phyloP scores from a whole-genome alignment of 2,113 vertebrate genomes.

The Tapirus terrestris region DNA sequence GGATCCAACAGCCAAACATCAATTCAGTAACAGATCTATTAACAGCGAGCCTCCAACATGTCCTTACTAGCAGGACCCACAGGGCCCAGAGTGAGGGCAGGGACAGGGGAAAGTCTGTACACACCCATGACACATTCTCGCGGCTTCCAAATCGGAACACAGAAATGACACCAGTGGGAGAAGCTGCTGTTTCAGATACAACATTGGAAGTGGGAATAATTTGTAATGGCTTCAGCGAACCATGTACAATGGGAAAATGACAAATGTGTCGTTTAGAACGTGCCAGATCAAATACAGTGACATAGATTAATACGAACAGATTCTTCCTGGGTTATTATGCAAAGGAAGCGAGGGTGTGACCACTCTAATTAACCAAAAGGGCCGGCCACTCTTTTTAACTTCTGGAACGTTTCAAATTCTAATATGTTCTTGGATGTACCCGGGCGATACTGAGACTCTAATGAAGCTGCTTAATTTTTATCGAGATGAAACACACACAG shows the following conservation, averaged over 20 bases:
- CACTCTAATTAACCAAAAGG: slow-evolving; percentile 46
- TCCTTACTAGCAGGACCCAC: neutral
- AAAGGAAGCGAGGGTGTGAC: neutral
- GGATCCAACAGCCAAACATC: neutral
- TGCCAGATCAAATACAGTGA: slow-evolving; percentile 49
- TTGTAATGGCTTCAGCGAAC: slow-evolving; percentile 45
- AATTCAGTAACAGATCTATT: neutral
- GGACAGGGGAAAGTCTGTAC: neutral
- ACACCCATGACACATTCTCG: neutral
- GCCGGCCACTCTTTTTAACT: slow-evolving; percentile 54
- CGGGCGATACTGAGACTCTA: slow-evolving; percentile 69
- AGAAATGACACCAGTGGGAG: neutral
- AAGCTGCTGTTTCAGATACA: neutral
- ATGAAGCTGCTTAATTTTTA: slow-evolving; percentile 79
- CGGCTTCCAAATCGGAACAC: neutral
- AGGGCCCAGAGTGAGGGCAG: neutral
- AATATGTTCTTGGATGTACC: slow-evolving; percentile 66
- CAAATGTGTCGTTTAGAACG: slow-evolving; percentile 46
- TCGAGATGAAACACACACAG: slow-evolving; percentile 42
- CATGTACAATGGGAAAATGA: slow-evolving; percentile 35
- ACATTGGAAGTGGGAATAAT: slow-evolving; percentile 24
- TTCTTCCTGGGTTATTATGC: neutral
- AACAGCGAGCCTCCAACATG: slow-evolving; percentile 17
- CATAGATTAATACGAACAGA: neutral
- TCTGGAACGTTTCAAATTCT: slow-evolving; percentile 63